A percentile compares a stretch with the other conserved stretches of the same genome.
Conservation (phyloP, 2,797 vertebrate genomes). For the Trematomus bernacchii region DNA sequence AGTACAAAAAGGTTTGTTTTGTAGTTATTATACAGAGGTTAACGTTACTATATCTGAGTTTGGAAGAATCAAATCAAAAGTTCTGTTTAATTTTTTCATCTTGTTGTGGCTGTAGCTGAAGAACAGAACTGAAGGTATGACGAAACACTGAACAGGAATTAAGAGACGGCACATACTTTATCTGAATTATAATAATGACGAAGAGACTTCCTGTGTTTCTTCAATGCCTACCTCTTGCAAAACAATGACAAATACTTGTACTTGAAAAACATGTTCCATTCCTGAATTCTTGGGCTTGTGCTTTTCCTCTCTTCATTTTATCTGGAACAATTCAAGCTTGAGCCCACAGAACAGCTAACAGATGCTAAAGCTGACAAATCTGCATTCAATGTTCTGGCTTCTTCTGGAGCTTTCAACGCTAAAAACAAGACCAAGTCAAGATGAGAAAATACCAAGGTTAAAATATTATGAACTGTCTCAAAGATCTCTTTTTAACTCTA, state of each 20-base stretch:
- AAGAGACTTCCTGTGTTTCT: not conserved
- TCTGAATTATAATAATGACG: slow-evolving; percentile 13
- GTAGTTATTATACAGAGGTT: not conserved
- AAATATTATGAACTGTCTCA: too few relatives aligned
- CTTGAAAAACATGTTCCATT: not conserved
- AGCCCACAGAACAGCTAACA: not conserved
- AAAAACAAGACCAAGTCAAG: too few relatives aligned
- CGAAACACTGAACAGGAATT: slow-evolving; percentile 56
- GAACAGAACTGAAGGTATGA: slow-evolving; percentile 41
- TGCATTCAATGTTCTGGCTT: not conserved
- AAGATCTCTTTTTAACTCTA: too few relatives aligned
- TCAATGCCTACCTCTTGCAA: not conserved
- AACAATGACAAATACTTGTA: not conserved
- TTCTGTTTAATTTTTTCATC: not conserved
- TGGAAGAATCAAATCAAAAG: not conserved
- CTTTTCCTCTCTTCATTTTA: not conserved
- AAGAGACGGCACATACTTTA: slow-evolving; percentile 42
- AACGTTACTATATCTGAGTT: slow-evolving; percentile 5
- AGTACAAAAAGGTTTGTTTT: not conserved
- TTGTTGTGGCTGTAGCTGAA: slow-evolving; percentile 6
- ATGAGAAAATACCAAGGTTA: too few relatives aligned
- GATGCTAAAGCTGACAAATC: not conserved
- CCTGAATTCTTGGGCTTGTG: not conserved
- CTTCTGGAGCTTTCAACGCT: too few relatives aligned
- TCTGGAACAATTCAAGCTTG: too few relatives aligned